Evolutionary conservation across 2,797 vertebrate species (phyloP).

Genomic region (Rhynchonycteris naso): DNA sequence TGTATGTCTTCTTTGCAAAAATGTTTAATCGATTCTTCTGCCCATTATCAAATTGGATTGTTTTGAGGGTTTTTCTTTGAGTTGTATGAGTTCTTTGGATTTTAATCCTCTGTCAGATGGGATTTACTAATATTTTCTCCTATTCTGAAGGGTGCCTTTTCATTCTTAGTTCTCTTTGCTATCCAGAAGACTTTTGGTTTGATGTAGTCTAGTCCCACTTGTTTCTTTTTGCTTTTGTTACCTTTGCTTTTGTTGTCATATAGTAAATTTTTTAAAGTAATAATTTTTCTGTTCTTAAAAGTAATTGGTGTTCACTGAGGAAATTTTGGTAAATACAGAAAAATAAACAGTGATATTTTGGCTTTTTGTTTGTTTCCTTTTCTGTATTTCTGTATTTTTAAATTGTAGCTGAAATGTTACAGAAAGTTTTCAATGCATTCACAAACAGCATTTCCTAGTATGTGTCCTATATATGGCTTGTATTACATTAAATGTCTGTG

Average conservation of each 20-base stretch:
- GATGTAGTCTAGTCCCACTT: background rate
- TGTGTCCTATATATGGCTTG: slow-evolving; percentile 16
- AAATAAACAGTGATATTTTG: slow-evolving; percentile 46
- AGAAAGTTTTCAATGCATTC: background rate
- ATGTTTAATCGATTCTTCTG: background rate
- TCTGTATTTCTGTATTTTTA: background rate
- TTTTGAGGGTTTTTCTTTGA: background rate
- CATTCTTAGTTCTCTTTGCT: background rate
- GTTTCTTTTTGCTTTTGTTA: background rate
- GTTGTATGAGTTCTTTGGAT: background rate
- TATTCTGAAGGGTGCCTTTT: background rate
- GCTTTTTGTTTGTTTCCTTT: slow-evolving; percentile 41
- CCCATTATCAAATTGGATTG: background rate
- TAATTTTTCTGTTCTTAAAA: slow-evolving; percentile 51
- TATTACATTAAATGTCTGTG: background rate
- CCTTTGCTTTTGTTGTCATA: background rate
- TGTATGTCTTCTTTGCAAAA: background rate
- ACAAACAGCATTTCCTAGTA: background rate
- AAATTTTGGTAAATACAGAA: slow-evolving; percentile 33
- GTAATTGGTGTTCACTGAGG: background rate
- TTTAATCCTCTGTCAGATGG: background rate
- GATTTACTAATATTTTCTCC: background rate
- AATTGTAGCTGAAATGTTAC: background rate
- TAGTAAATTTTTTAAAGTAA: background rate
- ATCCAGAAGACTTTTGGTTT: background rate